Evolutionary conservation across 2,113 vertebrate species (phyloP).

Genomic region (Pangasianodon gigas): DNA sequence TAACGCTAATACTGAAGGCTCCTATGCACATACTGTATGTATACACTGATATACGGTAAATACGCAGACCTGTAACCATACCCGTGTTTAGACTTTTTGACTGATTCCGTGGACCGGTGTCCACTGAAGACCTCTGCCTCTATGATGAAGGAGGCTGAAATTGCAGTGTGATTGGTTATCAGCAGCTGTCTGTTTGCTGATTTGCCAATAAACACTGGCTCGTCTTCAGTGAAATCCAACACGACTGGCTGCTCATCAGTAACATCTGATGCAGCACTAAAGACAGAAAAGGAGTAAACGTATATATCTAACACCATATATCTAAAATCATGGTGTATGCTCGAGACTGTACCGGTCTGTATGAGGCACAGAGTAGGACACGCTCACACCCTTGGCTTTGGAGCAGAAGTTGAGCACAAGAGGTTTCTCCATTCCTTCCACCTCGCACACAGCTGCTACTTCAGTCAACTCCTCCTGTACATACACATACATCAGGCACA

Average conservation of each 20-base stretch:
- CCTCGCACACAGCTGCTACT: slow-evolving; percentile 77
- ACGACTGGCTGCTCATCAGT: slow-evolving; percentile 49
- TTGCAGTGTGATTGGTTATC: slow-evolving; percentile 82
- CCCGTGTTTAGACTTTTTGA: slow-evolving; percentile 54
- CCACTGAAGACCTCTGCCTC: slow-evolving; percentile 80
- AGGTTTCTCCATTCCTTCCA: slow-evolving; percentile 81
- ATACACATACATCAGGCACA: slow-evolving; percentile 24
- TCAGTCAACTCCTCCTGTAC: slow-evolving; percentile 78
- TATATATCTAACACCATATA: neutral
- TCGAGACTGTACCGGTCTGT: slow-evolving; percentile 31
- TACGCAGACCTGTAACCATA: slow-evolving; percentile 34
- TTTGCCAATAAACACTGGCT: slow-evolving; percentile 67
- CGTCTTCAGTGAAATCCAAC: slow-evolving; percentile 81
- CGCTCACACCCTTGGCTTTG: slow-evolving; percentile 74
- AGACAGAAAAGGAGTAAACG: slow-evolving; percentile 27
- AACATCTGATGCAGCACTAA: slow-evolving; percentile 56
- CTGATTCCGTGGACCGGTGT: slow-evolving; percentile 33
- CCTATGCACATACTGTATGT: neutral
- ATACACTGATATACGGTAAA: neutral
- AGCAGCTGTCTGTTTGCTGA: slow-evolving; percentile 71
- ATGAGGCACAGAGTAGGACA: slow-evolving; percentile 73
- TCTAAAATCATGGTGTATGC: neutral
- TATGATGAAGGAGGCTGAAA: slow-evolving; percentile 78
- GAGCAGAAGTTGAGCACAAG: slow-evolving; percentile 78
- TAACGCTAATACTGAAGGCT: neutral